Percentiles rank a stretch among this genome's conserved stretches.
Evolutionary conservation across 2,113 vertebrate species (phyloP).

Genomic region (Labeo rohita): DNA sequence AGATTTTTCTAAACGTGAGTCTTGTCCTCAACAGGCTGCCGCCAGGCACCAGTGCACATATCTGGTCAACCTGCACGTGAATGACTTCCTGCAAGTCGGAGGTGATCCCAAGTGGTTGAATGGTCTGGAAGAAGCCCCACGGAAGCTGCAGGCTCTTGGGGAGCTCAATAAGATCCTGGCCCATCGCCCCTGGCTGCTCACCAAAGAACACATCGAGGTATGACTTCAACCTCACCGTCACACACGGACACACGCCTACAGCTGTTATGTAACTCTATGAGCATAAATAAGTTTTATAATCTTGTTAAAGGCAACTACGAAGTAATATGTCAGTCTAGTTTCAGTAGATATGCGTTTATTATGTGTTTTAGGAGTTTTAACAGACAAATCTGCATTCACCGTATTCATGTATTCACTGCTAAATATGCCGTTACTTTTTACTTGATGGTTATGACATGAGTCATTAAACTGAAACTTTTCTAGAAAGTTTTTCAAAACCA

Average conservation of each 20-base stretch:
- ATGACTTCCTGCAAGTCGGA: slow-evolving; percentile 94
- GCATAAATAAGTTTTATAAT: neutral
- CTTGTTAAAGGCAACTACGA: neutral
- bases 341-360: neutral
- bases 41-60: slow-evolving; percentile 96
- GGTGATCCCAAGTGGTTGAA: slow-evolving; percentile 95
- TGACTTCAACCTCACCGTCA: slow-evolving; percentile 32
- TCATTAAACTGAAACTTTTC: slow-evolving; percentile 11
- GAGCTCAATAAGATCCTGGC: slow-evolving; percentile 97
- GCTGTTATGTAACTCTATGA: neutral
- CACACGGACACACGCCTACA: neutral
- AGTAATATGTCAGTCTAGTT: neutral
- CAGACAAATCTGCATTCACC: no score
- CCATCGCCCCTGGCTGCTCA: slow-evolving; percentile 96
- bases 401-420: no score
- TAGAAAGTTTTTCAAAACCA: neutral
- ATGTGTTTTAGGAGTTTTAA: neutral
- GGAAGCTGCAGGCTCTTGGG: slow-evolving; percentile 91
- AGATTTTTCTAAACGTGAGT: neutral
- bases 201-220: slow-evolving; percentile 98
- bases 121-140: slow-evolving; percentile 90
- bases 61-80: slow-evolving; percentile 94
- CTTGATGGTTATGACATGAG: neutral
- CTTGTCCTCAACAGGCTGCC: slow-evolving; percentile 80
- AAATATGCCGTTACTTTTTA: neutral